Evolutionary conservation across 2,113 vertebrate species (phyloP), one percentile per base, ranked within the genome.

Genomic region (Cyrtonyx montezumae): DNA sequence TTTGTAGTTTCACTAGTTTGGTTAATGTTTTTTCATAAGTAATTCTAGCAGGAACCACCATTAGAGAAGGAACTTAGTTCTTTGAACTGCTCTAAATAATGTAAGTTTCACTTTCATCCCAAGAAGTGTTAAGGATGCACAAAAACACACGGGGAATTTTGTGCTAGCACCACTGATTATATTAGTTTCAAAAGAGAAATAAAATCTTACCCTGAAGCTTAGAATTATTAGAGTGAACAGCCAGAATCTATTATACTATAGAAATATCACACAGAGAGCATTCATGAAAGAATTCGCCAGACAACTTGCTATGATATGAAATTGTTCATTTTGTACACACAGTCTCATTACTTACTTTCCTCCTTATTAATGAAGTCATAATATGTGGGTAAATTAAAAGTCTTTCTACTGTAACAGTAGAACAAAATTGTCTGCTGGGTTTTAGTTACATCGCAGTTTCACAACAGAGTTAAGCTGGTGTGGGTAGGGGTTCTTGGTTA

Each of bases 131-230:
- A 95, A 93, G 91, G 94, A 97, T 96, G 94, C 91, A 92, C 94
- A 96, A 95, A 96, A 96, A 97, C 94, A 96, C 96, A 96, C 83
- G 84, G 91, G 90, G 95, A 97, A 96, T 95, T 96, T 96, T 96
- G 92, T 92, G 91, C 92, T 93, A 95, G 92, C 96, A 95, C 95
- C 95, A 95, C 89, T 96, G 96, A 96, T 96, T 96, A 96, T 96
- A 96, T 96, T 96, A 96, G 84, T 94, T 97, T 97, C 92, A 95
- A 96, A 97, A 96, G 95, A 97, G 95, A 96, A 96, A 97, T 97
- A 96, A 97, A 96, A 96, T 96, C 92, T 93, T 95, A 97, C 91
- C 94, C 94, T 88, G 88, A 97, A 96, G 93, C 94, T 96, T 92
- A 73, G 91, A 96, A 96, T 96, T 97, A 97, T 97, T 96, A 96